phyloP scores from a whole-genome alignment of 2,797 vertebrate species.

The Lepilemur ruficaudatus region DNA sequence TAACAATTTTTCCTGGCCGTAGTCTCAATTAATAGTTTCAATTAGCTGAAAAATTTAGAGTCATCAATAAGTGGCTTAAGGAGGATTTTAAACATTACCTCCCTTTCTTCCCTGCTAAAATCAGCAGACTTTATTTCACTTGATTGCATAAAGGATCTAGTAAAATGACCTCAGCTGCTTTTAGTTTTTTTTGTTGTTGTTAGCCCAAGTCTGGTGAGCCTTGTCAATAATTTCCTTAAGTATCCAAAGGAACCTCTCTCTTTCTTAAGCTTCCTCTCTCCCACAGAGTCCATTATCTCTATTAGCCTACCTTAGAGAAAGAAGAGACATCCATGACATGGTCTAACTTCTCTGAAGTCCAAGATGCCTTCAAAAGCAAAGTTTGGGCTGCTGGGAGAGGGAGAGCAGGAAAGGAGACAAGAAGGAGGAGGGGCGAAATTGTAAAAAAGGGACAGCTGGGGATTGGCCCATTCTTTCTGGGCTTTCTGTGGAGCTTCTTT shows the following conservation, averaged over 20 bases:
- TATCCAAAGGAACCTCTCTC: slow-evolving; percentile 27
- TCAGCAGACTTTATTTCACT: background rate
- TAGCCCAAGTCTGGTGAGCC: background rate
- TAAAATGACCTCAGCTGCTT: background rate
- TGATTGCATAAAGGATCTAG: background rate
- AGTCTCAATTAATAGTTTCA: slow-evolving; percentile 24
- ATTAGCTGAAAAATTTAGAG: slow-evolving; percentile 30
- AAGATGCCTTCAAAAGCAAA: slow-evolving; percentile 47
- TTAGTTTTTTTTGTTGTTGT: background rate
- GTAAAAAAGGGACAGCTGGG: background rate
- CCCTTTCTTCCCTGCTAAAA: background rate
- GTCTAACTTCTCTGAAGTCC: slow-evolving; percentile 57
- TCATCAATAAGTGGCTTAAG: slow-evolving; percentile 3
- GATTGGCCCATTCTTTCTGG: background rate
- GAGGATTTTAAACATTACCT: slow-evolving; percentile 22
- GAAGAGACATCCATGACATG: background rate
- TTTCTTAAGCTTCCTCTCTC: slow-evolving; percentile 39
- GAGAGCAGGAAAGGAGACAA: background rate
- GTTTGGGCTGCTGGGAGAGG: background rate
- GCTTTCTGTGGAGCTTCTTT: background rate
- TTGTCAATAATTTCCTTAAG: slow-evolving; percentile 42
- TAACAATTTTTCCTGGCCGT: background rate
- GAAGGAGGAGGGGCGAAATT: background rate
- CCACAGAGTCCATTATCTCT: slow-evolving; percentile 27
- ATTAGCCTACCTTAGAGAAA: slow-evolving; percentile 22